A percentile compares a stretch with the other conserved stretches of the same genome.
Conservation (phyloP, 2,113 vertebrate species). For the Diphyllodes magnificus region DNA sequence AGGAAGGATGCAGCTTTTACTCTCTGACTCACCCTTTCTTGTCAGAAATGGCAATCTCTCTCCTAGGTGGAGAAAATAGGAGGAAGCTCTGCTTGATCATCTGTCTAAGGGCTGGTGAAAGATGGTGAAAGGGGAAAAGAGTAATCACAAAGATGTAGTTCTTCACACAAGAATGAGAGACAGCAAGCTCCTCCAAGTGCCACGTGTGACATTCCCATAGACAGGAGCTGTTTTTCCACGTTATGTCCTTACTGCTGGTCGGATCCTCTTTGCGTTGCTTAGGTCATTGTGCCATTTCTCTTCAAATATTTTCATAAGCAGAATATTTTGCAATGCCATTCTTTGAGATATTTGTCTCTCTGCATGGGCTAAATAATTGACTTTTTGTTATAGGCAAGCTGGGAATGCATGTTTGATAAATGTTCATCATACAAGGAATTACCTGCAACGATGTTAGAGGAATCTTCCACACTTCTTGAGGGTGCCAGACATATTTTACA, state of each 20-base stretch:
- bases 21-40: neutral
- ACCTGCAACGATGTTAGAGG: neutral
- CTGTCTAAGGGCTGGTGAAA: neutral
- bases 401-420: neutral
- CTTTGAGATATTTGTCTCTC: neutral
- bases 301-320: neutral
- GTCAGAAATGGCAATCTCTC: neutral
- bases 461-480: neutral
- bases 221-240: neutral
- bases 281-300: no score
- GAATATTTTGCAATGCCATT: neutral
- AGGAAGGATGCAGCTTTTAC: neutral
- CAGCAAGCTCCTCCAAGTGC: neutral
- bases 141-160: neutral
- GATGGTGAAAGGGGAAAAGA: neutral
- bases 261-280: neutral
- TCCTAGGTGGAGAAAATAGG: neutral
- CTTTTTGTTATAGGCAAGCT: neutral
- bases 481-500: neutral
- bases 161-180: neutral
- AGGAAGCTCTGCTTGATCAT: neutral
- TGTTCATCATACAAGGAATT: neutral
- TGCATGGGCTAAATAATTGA: neutral
- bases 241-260: neutral
- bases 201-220: rapidly evolving